Conservation (phyloP, 2,797 vertebrate species). For the Okamejei kenojei region DNA sequence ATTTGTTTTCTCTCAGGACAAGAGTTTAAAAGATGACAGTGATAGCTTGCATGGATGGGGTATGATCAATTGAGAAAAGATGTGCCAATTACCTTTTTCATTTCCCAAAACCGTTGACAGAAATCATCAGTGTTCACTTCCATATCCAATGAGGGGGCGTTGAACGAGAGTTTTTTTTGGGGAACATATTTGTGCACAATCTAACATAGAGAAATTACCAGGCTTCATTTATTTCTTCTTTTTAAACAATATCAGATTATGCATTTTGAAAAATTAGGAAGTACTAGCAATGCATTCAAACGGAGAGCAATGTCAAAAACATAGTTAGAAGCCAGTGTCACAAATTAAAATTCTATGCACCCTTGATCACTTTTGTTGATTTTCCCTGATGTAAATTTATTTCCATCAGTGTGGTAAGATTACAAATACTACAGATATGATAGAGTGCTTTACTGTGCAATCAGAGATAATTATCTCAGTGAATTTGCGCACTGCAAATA, state of each 20-base stretch:
- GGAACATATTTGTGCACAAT: neutral
- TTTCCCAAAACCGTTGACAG: neutral
- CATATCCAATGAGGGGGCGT: neutral
- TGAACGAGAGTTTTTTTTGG: neutral
- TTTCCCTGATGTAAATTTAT: neutral
- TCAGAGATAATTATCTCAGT: conserved; percentile 21
- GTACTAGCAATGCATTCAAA: neutral
- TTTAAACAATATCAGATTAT: neutral
- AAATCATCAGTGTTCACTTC: neutral
- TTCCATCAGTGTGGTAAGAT: conserved; percentile 14
- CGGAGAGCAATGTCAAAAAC: neutral
- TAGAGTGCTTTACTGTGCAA: conserved; percentile 6
- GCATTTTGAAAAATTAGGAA: neutral
- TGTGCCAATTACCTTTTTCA: neutral
- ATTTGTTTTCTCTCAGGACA: neutral
- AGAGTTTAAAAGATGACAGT: neutral
- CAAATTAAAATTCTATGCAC: conserved; percentile 13
- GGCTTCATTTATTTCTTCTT: neutral
- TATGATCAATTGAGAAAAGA: neutral
- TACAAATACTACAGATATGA: conserved; percentile 22
- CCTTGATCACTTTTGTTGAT: conserved; percentile 5
- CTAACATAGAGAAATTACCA: neutral
- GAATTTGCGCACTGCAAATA: neutral
- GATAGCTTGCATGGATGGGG: too few species aligned
- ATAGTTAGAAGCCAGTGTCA: neutral